phyloP scores from a whole-genome alignment of 2,797 vertebrate genomes.

The Nannoperca obscura region DNA sequence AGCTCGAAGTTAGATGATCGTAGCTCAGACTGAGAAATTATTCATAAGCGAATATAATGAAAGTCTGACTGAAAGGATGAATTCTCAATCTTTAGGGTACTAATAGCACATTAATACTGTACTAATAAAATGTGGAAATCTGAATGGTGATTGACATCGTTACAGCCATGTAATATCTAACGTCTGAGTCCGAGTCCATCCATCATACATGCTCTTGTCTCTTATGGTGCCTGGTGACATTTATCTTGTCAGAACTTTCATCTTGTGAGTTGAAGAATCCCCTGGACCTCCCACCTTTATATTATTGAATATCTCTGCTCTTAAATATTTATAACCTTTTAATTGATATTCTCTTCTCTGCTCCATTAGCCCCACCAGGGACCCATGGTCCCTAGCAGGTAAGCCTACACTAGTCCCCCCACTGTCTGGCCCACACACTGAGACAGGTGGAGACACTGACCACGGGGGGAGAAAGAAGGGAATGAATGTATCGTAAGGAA shows the following conservation, averaged over 20 bases:
- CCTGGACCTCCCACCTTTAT: constrained; percentile 80
- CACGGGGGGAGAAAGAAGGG: constrained; percentile 56
- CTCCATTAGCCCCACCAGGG: constrained; percentile 81
- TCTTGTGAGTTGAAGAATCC: constrained; percentile 76
- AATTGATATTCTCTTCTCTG: constrained; percentile 88
- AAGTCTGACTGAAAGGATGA: constrained; percentile 48
- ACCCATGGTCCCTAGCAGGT: constrained; percentile 79
- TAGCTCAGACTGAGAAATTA: constrained; percentile 54
- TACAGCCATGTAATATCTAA: constrained; percentile 64
- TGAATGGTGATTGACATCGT: constrained; percentile 77
- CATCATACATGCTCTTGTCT: constrained; percentile 74
- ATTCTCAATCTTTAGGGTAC: constrained; percentile 44
- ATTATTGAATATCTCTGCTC: constrained; percentile 87
- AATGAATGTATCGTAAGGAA: constrained; percentile 24
- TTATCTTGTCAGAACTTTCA: constrained; percentile 85
- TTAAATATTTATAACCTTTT: constrained; percentile 90
- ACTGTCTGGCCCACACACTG: constrained; percentile 79
- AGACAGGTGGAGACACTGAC: constrained; percentile 78
- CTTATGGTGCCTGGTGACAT: constrained; percentile 80
- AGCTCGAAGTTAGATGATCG: constrained; percentile 53
- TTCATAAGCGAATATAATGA: constrained; percentile 50
- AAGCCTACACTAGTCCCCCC: constrained; percentile 61
- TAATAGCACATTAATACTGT: constrained; percentile 43
- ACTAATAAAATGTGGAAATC: constrained; percentile 61
- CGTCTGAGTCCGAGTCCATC: constrained; percentile 69